Evolutionary conservation across 2,888 invertebrate genomes (phyloP).

Genomic region (Drepana falcataria): DNA sequence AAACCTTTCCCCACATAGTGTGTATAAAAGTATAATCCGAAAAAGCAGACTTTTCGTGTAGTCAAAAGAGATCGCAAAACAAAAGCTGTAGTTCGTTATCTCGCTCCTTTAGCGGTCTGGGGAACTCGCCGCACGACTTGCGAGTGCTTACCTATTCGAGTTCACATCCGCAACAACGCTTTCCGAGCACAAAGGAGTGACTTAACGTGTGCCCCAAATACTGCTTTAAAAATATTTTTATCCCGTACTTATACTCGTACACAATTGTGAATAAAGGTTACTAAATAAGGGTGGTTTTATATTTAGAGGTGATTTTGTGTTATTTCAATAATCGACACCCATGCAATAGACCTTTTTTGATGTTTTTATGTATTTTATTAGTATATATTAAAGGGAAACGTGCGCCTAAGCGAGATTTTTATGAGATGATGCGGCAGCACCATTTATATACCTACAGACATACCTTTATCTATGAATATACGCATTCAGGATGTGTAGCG

Average conservation of each 20-base stretch:
- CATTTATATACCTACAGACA: no score
- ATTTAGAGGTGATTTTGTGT: no score
- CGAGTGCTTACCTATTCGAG: constrained; percentile 4
- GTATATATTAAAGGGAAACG: no score
- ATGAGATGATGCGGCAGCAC: no score
- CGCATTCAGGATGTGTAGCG: no score
- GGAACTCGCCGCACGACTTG: constrained; percentile 4
- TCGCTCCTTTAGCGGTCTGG: constrained; percentile 21
- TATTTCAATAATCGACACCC: no score
- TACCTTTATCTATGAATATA: no score
- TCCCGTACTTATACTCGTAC: neutral
- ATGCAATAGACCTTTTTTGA: no score
- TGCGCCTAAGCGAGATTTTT: no score
- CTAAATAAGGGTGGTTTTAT: no score
- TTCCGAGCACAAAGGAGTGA: neutral
- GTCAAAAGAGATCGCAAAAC: constrained; percentile 38
- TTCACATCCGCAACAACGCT: constrained; percentile 3
- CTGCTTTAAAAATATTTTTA: neutral
- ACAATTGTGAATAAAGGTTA: neutral
- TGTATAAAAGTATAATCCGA: constrained; percentile 7
- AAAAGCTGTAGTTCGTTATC: constrained; percentile 40
- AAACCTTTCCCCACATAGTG: neutral
- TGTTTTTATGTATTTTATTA: no score
- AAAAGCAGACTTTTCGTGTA: constrained; percentile 25
- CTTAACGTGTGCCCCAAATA: neutral